phyloP scores from a whole-genome alignment of 2,113 vertebrate species.

The Cynocephalus volans region DNA sequence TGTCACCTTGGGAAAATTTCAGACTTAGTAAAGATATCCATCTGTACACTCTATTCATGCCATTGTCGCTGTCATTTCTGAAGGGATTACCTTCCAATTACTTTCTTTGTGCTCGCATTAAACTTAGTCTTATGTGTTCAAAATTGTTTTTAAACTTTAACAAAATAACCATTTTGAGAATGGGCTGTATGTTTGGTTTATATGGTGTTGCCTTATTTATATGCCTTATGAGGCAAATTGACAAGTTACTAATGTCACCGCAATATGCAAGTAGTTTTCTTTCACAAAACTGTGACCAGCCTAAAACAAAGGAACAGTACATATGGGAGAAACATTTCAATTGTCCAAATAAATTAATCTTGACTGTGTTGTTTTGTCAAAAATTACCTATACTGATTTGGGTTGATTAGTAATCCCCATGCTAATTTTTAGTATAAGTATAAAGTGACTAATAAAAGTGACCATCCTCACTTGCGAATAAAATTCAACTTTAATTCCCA shows the following conservation, averaged over 20 bases:
- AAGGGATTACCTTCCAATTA: background rate
- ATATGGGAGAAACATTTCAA: background rate
- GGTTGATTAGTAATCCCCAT: constrained; percentile 19
- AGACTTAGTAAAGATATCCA: background rate
- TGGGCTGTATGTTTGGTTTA: background rate
- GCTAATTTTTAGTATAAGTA: constrained; percentile 59
- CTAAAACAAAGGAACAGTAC: background rate
- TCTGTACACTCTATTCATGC: background rate
- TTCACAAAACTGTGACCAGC: background rate
- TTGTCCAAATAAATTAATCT: background rate
- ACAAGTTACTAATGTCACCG: background rate
- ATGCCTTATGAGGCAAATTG: background rate
- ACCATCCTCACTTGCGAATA: background rate
- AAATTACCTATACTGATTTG: background rate
- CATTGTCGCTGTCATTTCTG: background rate
- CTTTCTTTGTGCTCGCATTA: background rate
- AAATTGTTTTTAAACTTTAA: background rate
- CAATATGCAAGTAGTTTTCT: background rate
- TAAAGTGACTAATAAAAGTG: constrained; percentile 26
- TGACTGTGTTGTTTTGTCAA: background rate
- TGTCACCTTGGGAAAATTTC: background rate
- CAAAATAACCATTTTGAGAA: background rate
- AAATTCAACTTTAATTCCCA: constrained; percentile 39
- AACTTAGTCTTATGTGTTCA: background rate
- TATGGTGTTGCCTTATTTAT: background rate